Percentiles rank a stretch among this genome's conserved stretches.
phyloP scores from a whole-genome alignment of 2,888 invertebrate genomes.

The Abrostola tripartita region DNA sequence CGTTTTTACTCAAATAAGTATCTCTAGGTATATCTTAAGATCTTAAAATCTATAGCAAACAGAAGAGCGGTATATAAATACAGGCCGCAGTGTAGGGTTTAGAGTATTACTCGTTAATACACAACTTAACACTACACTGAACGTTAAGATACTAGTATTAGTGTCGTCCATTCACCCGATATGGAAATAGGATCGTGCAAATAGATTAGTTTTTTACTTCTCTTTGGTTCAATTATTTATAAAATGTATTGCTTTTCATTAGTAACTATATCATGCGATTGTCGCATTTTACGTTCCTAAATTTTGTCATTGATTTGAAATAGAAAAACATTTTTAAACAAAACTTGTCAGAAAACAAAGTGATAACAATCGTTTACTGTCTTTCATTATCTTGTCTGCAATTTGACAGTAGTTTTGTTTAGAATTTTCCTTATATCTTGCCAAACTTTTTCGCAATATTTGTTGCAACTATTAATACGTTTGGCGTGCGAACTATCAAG shows the following conservation, averaged over 20 bases:
- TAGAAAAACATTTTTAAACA: conserved; percentile 29
- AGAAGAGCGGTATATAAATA: not conserved
- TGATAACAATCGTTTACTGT: conserved; percentile 42
- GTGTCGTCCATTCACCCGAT: conserved; percentile 18
- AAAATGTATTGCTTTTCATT: conserved; percentile 33
- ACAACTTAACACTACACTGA: not conserved
- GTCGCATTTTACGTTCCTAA: conserved; percentile 28
- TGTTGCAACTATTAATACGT: conserved; percentile 61
- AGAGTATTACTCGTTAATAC: not conserved
- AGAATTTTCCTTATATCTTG: conserved; percentile 21
- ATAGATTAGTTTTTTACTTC: conserved; percentile 24
- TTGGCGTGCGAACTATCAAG: conserved; percentile 69
- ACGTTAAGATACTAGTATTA: conserved; percentile 12
- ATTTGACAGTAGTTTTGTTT: conserved; percentile 23
- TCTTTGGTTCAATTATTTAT: conserved; percentile 20
- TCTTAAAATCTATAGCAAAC: too few relatives aligned
- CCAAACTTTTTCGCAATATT: conserved; percentile 32
- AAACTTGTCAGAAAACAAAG: conserved; percentile 43
- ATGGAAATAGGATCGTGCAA: conserved; percentile 39
- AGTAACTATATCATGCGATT: conserved; percentile 32
- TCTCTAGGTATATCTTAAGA: too few relatives aligned
- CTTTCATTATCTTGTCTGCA: conserved; percentile 38
- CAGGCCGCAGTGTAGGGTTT: not conserved
- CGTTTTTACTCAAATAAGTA: too few relatives aligned
- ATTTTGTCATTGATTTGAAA: conserved; percentile 11